Evolutionary conservation across 2,113 vertebrate species (phyloP), one percentile per base, ranked within the genome.

Genomic region (Colius striatus): DNA sequence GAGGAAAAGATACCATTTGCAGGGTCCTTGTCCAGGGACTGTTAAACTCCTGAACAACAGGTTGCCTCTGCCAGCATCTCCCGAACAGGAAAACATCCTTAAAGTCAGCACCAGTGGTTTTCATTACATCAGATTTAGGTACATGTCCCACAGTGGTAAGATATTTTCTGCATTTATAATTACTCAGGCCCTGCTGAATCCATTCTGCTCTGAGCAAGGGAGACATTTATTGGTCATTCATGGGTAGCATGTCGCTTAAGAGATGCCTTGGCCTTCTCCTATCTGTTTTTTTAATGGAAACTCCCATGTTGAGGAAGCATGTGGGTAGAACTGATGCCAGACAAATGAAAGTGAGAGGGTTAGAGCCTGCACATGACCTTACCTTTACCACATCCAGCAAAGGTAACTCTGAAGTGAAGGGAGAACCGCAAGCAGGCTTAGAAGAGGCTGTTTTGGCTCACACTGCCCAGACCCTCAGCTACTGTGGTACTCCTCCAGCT

Each of bases 391-490:
- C 29, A 36, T 32, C 29, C 13, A 9, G 34, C 18, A 73, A 47
- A 26, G 27, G 17, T 62, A 30, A 58, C 22, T 72, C 65, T 57
- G 29, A 62, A 63, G 32, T 7, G 45, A 79, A 90, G 32, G 7
- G 76, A 62, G 7, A 80, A 47, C 25, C 21, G 43, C 61, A 47
- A 1, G 25, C 3, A 3, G 27, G 11, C 4, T 58, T 32, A 23
- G 9, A 74, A 19, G 26, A 57, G 29, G 22, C 19, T 73, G 18
- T 16, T 68, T 72, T 60, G 54, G 41, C 58, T 43, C 73, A 45
- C 0, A 0, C 21, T 71, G 43, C 29, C 58, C 43, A 43, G n/a
- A 10, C 4, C 1, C 14, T 45, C 3, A 0, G 27, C 18, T 1
- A 0, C 47, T 16, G 8, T 6, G 1, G 5, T 87, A 30, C 11